Percentiles rank a stretch among this genome's conserved stretches.
Evolutionary conservation across 2,797 vertebrate genomes (phyloP).

Genomic region (Melanotaenia nigrans): DNA sequence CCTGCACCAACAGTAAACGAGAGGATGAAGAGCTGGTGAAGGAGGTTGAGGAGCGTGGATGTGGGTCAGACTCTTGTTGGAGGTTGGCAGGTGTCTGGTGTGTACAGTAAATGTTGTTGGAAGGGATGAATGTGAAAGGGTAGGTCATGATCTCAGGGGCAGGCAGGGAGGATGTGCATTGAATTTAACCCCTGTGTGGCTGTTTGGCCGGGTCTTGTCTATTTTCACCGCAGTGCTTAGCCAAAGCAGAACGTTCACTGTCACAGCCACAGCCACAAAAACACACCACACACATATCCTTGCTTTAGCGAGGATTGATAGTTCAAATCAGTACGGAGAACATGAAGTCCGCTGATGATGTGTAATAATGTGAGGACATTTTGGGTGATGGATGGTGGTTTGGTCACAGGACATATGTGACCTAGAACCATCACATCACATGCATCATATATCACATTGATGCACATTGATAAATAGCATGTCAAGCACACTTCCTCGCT

Average conservation of each 20-base stretch:
- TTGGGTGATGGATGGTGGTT: conserved; percentile 30
- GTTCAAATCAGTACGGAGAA: conserved; percentile 16
- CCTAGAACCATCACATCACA: conserved; percentile 53
- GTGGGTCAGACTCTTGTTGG: conserved; percentile 40
- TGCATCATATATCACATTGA: conserved; percentile 47
- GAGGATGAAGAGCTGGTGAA: conserved; percentile 28
- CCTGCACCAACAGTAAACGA: conserved; percentile 37
- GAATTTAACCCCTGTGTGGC: conserved; percentile 42
- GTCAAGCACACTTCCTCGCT: conserved; percentile 6
- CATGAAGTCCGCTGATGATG: conserved; percentile 1
- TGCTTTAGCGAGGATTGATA: conserved; percentile 9
- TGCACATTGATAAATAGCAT: conserved; percentile 36
- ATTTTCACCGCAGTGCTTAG: conserved; percentile 76
- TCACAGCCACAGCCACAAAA: conserved; percentile 32
- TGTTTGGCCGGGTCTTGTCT: conserved; percentile 71
- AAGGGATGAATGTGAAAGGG: conserved; percentile 24
- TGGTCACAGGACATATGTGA: conserved; percentile 52
- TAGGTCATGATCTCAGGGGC: conserved; percentile 29
- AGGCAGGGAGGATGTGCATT: conserved; percentile 9
- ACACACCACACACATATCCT: conserved; percentile 1
- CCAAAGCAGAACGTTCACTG: conserved; percentile 39
- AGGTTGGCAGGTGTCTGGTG: conserved; percentile 34
- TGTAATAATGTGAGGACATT: conserved; percentile 25
- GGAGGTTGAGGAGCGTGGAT: conserved; percentile 56
- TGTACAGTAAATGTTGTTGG: conserved; percentile 14